Evolutionary conservation across 2,113 vertebrate genomes (phyloP), one percentile per base, ranked within the genome.

Genomic region (Mus pahari): DNA sequence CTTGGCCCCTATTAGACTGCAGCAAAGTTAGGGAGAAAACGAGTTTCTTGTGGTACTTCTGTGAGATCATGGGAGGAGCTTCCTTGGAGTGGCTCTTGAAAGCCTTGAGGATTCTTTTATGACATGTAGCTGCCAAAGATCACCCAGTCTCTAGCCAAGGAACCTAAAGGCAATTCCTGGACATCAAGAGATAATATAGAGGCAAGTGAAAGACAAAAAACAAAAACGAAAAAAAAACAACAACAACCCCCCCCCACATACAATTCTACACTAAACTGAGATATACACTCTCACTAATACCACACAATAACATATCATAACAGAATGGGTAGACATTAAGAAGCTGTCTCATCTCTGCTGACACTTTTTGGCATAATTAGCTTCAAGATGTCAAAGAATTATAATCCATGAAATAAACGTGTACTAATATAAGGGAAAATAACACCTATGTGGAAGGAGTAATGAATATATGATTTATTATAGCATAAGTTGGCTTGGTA

Each of bases 31-130:
- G 64, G 50, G 20, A 70, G 24, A 79, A 95, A 39, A 73, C 33
- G n/a, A 58, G 4, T n/a, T 26, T 31, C n/a, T 83, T 88, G 33
- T 9, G 75, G 68, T 64, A 58, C 42, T 89, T 53, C 55, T 26
- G 79, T 81, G 39, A 91, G 45, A 75, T 64, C 73, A 92, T 66
- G 66, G 68, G 96, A 97, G 97, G 97, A 98, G 93, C 50, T 11
- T 99, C 99, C 99, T 99, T 99, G 99, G 98, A 98, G 98, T 99
- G 97, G 99, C 97, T 77, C 98, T 98, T 97, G 98, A 98, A 20
- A 98, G 98, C 98, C 98, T 98, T 98, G 97, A 97, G 98, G 98
- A 97, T 96, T 98, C 96, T 98, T 97, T 97, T 98, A 98, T 97
- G 99, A 7, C 13, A 97, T 93, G 98, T 98, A 98, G 97, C 88